Conservation (phyloP, 2,797 vertebrate species). For the Nasua narica region DNA sequence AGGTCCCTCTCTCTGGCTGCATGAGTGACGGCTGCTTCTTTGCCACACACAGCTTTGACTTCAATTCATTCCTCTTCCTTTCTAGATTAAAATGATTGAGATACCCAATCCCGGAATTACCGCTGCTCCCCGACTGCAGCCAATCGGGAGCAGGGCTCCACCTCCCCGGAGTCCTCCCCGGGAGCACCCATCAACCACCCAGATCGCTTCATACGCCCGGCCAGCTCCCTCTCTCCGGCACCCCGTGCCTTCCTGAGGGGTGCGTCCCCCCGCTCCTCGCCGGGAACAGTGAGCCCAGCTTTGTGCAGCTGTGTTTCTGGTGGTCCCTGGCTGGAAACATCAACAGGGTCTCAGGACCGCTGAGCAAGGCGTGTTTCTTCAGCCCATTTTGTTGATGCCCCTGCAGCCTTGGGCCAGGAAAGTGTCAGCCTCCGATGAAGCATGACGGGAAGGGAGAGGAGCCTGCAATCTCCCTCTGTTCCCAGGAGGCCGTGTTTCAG, state of each 20-base stretch:
- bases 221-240: fast-evolving
- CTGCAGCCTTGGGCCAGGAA: neutral
- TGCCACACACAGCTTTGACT: neutral
- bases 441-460: neutral
- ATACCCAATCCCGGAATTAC: neutral
- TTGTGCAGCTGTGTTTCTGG: neutral
- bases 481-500: neutral
- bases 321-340: neutral
- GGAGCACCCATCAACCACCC: neutral
- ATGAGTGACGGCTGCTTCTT: neutral
- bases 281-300: fast-evolving
- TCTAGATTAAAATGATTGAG: neutral
- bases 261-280: fast-evolving
- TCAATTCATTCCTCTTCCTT: neutral
- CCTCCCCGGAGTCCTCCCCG: neutral
- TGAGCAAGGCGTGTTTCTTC: neutral
- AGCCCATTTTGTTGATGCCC: neutral
- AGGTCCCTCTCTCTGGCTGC: neutral
- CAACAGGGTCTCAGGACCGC: neutral
- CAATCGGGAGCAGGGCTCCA: neutral
- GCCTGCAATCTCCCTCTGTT: neutral
- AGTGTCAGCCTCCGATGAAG: neutral
- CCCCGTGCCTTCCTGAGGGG: fast-evolving
- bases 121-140: fast-evolving
- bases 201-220: no score